These are phyloP conservation scores for Falco peregrinus DNA, from an alignment of 2,797 vertebrate species.

Conservation along the genomic window DNA sequence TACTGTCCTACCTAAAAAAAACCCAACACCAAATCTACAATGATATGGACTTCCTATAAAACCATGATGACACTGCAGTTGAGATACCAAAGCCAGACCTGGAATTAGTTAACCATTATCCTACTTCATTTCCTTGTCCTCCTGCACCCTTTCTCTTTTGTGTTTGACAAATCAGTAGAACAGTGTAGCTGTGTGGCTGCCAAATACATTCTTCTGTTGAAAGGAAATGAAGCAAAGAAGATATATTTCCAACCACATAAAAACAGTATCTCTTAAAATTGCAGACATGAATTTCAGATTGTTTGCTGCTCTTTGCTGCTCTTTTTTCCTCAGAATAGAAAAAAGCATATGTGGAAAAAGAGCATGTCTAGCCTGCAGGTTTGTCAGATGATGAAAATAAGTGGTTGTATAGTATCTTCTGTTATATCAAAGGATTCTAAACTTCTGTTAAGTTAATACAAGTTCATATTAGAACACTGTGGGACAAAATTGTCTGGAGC, in stretches of 20 bases:
- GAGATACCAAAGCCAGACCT: background rate
- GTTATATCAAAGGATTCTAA: background rate
- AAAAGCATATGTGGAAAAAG: background rate
- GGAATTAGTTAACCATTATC: background rate
- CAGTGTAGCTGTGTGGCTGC: background rate
- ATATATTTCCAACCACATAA: background rate
- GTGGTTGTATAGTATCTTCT: background rate
- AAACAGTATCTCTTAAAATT: background rate
- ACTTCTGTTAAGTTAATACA: background rate
- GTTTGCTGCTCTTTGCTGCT: background rate
- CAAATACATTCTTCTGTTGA: background rate
- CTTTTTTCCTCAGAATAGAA: background rate
- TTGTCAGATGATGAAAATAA: background rate
- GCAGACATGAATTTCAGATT: background rate
- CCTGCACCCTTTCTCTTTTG: background rate
- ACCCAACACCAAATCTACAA: accelerated
- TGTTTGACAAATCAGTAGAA: background rate
- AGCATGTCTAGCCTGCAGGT: background rate
- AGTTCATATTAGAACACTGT: background rate
- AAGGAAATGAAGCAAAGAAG: background rate
- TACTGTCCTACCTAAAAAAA: background rate
- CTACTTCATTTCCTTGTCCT: background rate
- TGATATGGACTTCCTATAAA: background rate
- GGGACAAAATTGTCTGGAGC: background rate
- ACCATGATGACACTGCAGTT: background rate